Percentiles rank a stretch among this genome's conserved stretches.
These are phyloP conservation scores for Pterocles gutturalis DNA, from an alignment of 2,113 vertebrate genomes.

Conservation along the genomic window DNA sequence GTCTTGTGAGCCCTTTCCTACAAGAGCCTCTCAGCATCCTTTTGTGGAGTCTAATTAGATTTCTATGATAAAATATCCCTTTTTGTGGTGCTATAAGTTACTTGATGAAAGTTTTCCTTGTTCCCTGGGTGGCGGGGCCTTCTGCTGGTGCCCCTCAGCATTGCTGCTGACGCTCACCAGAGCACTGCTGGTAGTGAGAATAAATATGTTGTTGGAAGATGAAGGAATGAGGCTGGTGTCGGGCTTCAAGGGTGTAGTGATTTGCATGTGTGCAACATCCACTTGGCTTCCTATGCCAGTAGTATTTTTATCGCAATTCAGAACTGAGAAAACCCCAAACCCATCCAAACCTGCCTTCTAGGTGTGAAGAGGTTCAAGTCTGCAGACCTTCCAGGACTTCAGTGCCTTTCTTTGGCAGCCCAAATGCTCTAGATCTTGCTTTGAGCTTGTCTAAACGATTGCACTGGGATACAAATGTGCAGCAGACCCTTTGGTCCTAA, in stretches of 20 bases:
- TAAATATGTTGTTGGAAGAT: neutral
- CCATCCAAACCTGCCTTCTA: neutral
- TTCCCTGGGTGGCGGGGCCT: neutral
- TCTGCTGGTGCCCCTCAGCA: neutral
- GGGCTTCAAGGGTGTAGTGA: neutral
- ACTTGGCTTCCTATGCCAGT: neutral
- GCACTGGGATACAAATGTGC: too few species aligned
- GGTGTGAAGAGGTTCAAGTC: neutral
- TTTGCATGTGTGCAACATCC: fast-evolving
- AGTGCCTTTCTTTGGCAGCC: neutral
- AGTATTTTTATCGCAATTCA: neutral
- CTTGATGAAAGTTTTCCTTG: neutral
- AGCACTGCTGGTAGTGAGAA: neutral
- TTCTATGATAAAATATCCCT: neutral
- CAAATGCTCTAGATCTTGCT: neutral
- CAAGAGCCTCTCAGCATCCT: neutral
- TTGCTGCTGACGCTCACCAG: neutral
- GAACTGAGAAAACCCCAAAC: neutral
- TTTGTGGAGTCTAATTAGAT: neutral
- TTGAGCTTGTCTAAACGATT: neutral
- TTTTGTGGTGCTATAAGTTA: neutral
- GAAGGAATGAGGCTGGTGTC: neutral
- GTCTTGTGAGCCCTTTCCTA: neutral
- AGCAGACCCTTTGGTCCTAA: neutral
- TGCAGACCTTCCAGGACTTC: neutral